Evolutionary conservation across 1,140 invertebrate genomes (phyloP), one percentile per base, ranked within the genome.

Genomic region (Trichonephila clavata): DNA sequence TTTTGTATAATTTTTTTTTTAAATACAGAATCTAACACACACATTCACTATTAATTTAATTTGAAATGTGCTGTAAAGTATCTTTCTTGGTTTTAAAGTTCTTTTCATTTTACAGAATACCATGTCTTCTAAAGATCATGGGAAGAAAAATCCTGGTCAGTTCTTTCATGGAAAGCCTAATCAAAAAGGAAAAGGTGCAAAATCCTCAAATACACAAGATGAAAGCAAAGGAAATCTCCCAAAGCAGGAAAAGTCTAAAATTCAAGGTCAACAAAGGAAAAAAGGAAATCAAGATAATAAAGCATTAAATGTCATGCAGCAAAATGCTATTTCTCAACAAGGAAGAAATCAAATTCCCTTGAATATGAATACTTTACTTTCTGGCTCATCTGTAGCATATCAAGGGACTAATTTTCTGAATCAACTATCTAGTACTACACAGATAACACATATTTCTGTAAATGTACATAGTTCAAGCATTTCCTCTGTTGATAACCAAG

Each of bases 91-190:
- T 61, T 61, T 61, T 14, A 61, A 61, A 24, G 0, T 68, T 4
- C n/a, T 24, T 13, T 68, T 68, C 14, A 84, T 60, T 60, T 84
- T 60, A 24, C 27, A 84, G 81, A 50, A 59, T 16, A 43, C 16
- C 16, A 90, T 90, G 88, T 90, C 88, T 77, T 90, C 88, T 3
- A 90, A 39, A 81, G 88, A 81, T 60, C 50, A 90, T 50, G 18
- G 43, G 18, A 90, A 39, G 27, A 90, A 61, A 81, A 43, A 24
- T 77, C 57, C 68, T 81, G 71, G 71, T 4, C 71, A 27, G 24
- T 89, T 39, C 50, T 32, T 39, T 24, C 65, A 59, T 59, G 65
- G 65, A 50, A 89, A 77, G 50, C 50, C 68, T 6, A 27, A 71
- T 77, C 16, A 89, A 13, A 39, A 57, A 24, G 61, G 61, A 39